Evolutionary conservation across 2,797 vertebrate genomes (phyloP).

Genomic region (Aldrovandia affinis): DNA sequence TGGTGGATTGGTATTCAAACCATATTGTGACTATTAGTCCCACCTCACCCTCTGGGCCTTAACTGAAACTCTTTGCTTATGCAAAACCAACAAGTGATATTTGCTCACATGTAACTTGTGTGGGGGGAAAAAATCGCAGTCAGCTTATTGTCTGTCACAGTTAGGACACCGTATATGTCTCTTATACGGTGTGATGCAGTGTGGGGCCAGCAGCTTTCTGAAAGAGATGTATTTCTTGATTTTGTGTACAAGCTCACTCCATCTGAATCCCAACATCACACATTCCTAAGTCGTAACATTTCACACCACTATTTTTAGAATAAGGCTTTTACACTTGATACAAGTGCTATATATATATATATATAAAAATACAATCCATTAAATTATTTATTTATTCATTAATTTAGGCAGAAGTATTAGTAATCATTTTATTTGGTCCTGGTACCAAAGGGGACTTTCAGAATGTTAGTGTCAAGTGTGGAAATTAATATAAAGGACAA

Average conservation of each 20-base stretch:
- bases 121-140: background rate
- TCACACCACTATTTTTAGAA: background rate
- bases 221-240: conserved; percentile 4
- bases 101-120: background rate
- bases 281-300: background rate
- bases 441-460: background rate
- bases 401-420: too few species aligned
- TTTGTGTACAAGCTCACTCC: background rate
- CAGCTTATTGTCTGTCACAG: background rate
- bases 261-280: background rate
- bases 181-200: background rate
- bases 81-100: background rate
- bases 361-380: background rate
- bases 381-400: background rate
- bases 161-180: background rate
- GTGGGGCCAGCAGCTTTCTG: background rate
- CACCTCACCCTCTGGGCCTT: background rate
- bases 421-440: background rate
- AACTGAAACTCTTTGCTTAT: background rate
- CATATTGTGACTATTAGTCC: background rate
- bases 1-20: background rate
- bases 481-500: background rate
- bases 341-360: background rate
- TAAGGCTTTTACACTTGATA: background rate
- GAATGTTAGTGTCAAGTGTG: background rate